A percentile compares a stretch with the other conserved stretches of the same genome.
These are phyloP conservation scores for Cladorhizidae sp. DNA, from an alignment of 37 sponge, comb jelly and placozoan genomes.

Conservation along the genomic window DNA sequence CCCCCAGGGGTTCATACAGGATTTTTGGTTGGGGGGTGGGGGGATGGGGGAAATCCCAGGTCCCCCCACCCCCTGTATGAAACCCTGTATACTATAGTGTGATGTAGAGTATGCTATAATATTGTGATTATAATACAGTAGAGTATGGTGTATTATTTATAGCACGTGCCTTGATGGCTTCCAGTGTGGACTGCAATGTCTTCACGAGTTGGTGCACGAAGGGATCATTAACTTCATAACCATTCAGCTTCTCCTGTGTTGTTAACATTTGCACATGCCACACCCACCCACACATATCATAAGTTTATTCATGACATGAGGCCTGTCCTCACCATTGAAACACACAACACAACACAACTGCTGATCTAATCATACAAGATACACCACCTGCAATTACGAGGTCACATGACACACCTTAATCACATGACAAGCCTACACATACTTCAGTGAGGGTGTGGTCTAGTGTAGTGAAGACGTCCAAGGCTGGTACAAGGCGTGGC, in stretches of 20 bases:
- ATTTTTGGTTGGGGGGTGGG: too few species aligned
- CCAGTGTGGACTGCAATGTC: slow-evolving; percentile 33
- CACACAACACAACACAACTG: too few species aligned
- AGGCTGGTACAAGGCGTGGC: slow-evolving; percentile 37
- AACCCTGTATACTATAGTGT: neutral
- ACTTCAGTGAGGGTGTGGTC: slow-evolving; percentile 74
- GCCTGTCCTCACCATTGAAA: neutral
- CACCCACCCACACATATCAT: too few species aligned
- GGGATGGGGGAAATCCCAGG: neutral
- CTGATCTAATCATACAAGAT: too few species aligned
- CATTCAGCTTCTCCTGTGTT: slow-evolving; percentile 57
- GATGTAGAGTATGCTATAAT: too few species aligned
- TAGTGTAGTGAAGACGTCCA: slow-evolving; percentile 51
- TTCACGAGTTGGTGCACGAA: slow-evolving; percentile 80
- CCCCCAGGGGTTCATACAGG: too few species aligned
- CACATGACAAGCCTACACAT: too few species aligned
- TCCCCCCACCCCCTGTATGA: too few species aligned
- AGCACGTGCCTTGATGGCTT: slow-evolving; percentile 56
- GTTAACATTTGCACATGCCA: too few species aligned
- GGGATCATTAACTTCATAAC: slow-evolving; percentile 78
- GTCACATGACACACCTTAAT: neutral
- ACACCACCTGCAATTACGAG: neutral
- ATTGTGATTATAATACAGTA: too few species aligned
- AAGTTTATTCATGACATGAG: too few species aligned
- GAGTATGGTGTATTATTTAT: neutral